Evolutionary conservation across 1,140 invertebrate genomes (phyloP).

Genomic region (Vanessa atalanta): DNA sequence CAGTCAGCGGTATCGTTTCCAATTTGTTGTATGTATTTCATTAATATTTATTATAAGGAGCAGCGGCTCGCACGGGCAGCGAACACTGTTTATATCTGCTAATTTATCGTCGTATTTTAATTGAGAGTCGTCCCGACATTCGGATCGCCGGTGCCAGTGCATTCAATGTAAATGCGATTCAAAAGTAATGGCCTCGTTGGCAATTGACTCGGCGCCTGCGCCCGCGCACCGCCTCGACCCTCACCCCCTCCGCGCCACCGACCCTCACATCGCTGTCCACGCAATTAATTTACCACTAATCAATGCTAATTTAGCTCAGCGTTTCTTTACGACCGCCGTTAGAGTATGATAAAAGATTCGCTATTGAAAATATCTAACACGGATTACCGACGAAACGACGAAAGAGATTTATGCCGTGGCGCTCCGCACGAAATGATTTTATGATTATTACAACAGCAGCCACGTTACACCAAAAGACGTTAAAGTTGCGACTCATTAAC

Average conservation of each 20-base stretch:
- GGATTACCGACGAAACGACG: neutral
- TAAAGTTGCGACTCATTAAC: neutral
- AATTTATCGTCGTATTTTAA: conserved; percentile 74
- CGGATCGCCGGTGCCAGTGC: conserved; percentile 38
- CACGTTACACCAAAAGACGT: neutral
- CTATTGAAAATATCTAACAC: conserved; percentile 25
- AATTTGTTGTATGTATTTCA: conserved; percentile 6
- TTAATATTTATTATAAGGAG: conserved; percentile 9
- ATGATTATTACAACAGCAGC: neutral
- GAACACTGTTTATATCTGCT: conserved; percentile 47
- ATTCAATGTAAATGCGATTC: conserved; percentile 75
- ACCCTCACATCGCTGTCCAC: neutral
- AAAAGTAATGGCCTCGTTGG: conserved; percentile 60
- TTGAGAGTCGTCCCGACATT: conserved; percentile 57
- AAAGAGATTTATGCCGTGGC: conserved; percentile 13
- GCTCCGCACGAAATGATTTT: conserved; percentile 20
- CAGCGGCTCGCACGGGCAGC: neutral
- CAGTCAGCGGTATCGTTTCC: neutral
- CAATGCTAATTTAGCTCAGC: conserved; percentile 39
- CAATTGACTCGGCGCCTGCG: conserved; percentile 48
- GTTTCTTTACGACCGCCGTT: conserved; percentile 12
- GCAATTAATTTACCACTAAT: conserved; percentile 31
- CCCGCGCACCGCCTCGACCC: conserved; percentile 1
- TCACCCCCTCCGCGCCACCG: conserved; percentile 7
- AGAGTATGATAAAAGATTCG: conserved; percentile 32